Percentiles rank a stretch among this genome's conserved stretches.
phyloP scores from a whole-genome alignment of 2,888 invertebrate species.

The Thysanoteuthis rhombus region DNA sequence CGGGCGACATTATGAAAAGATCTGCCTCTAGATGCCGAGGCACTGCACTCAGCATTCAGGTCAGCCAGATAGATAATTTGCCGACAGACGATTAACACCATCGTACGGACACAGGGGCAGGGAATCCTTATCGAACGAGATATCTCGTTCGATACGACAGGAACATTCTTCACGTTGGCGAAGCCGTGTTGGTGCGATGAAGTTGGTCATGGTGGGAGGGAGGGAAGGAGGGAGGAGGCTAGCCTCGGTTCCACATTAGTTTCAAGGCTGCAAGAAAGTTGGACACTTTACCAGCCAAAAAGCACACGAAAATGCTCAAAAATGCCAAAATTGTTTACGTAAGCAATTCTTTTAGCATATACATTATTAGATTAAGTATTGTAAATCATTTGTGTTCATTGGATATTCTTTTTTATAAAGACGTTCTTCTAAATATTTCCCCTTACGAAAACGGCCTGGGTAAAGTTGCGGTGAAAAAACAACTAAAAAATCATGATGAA shows the following conservation, averaged over 20 bases:
- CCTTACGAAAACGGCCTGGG: too few species aligned
- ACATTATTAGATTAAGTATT: too few species aligned
- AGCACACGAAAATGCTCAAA: too few species aligned
- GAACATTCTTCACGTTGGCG: neutral
- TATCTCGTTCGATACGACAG: constrained; percentile 12
- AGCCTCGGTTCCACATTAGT: neutral
- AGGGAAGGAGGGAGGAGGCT: neutral
- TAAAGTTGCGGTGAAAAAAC: too few species aligned
- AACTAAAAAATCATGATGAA: too few species aligned
- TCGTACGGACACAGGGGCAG: neutral
- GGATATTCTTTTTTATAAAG: too few species aligned
- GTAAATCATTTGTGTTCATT: too few species aligned
- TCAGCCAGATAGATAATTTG: neutral
- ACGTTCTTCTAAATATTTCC: too few species aligned
- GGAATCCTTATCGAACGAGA: constrained; percentile 12
- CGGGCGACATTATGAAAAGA: neutral
- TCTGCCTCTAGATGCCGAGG: neutral
- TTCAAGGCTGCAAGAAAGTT: too few species aligned
- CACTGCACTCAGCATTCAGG: neutral
- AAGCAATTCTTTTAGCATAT: too few species aligned
- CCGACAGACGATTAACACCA: constrained; percentile 12
- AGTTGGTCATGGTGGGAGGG: neutral
- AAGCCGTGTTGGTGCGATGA: neutral
- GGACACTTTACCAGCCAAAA: too few species aligned
- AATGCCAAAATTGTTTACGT: too few species aligned